phyloP scores from a whole-genome alignment of 2,797 vertebrate species.

The Craterocephalus amniculus region DNA sequence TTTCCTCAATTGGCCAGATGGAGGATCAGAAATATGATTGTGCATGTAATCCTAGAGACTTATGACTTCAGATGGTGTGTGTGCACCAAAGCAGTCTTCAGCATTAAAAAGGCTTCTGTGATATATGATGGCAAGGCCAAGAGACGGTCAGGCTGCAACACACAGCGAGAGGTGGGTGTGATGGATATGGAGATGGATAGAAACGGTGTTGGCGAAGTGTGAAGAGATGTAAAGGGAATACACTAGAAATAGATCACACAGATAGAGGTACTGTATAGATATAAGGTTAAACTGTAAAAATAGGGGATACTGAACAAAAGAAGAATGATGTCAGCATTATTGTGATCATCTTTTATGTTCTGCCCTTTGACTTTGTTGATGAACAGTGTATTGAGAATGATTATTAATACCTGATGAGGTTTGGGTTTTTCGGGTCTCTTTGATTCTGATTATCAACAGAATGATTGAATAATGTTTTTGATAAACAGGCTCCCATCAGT shows the following conservation, averaged over 20 bases:
- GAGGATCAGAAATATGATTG: slow-evolving; percentile 41
- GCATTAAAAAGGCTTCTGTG: slow-evolving; percentile 31
- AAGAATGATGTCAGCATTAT: too few species aligned
- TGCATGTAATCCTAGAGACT: slow-evolving; percentile 37
- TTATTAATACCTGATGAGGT: too few species aligned
- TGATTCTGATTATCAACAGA: too few species aligned
- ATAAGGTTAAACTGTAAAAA: slow-evolving; percentile 5
- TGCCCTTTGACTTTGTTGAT: background rate
- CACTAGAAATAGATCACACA: slow-evolving; percentile 7
- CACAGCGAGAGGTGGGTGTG: slow-evolving; percentile 1
- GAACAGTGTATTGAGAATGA: too few species aligned
- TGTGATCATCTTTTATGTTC: background rate
- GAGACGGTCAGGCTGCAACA: slow-evolving; percentile 13
- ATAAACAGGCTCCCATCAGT: too few species aligned
- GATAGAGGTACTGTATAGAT: background rate
- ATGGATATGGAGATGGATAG: background rate
- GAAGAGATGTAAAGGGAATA: background rate
- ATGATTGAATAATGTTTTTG: too few species aligned
- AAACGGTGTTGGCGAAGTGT: background rate
- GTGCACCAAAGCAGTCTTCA: slow-evolving; percentile 14
- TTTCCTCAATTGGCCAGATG: slow-evolving; percentile 28
- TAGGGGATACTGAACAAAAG: background rate
- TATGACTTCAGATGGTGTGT: slow-evolving; percentile 15
- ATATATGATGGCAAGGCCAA: slow-evolving; percentile 45
- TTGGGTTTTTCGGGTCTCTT: too few species aligned